These are phyloP conservation scores for Lordiphosa fenestrarum DNA, from an alignment of 2,888 invertebrate species.

Conservation along the genomic window DNA sequence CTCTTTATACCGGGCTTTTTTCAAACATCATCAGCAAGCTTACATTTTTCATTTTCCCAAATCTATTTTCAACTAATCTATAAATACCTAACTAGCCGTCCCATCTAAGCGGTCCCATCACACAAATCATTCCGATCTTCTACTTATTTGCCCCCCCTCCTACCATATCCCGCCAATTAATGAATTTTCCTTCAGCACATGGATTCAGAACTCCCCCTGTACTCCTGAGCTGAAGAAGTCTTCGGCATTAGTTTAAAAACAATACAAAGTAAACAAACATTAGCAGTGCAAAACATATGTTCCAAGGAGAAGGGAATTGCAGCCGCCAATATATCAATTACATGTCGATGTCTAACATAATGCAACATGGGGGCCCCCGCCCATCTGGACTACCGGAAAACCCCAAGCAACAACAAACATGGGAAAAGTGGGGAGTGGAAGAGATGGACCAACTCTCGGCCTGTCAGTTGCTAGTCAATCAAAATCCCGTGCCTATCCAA, in stretches of 20 bases:
- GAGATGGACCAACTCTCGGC: constrained; percentile 12
- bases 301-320: constrained; percentile 19
- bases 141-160: not conserved
- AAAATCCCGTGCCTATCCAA: constrained; percentile 34
- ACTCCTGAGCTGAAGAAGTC: constrained; percentile 23
- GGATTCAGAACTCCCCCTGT: constrained; percentile 16
- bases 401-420: constrained; percentile 39
- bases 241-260: constrained; percentile 62
- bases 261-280: constrained; percentile 58
- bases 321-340: constrained; percentile 66
- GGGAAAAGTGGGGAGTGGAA: constrained; percentile 25
- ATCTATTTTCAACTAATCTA: too few relatives aligned
- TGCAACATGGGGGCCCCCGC: constrained; percentile 39
- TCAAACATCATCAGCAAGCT: too few relatives aligned
- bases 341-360: constrained; percentile 53
- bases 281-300: constrained; percentile 55
- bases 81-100: not conserved
- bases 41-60: too few relatives aligned
- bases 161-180: constrained; percentile 33
- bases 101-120: too few relatives aligned
- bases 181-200: constrained; percentile 17
- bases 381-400: constrained; percentile 56
- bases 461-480: constrained; percentile 66
- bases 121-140: not conserved
- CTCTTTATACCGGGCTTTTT: too few relatives aligned